Percentiles rank a stretch among this genome's conserved stretches.
Conservation (phyloP, 92 coral and sea anemone genomes). For the Isaurus tuberculatus region DNA sequence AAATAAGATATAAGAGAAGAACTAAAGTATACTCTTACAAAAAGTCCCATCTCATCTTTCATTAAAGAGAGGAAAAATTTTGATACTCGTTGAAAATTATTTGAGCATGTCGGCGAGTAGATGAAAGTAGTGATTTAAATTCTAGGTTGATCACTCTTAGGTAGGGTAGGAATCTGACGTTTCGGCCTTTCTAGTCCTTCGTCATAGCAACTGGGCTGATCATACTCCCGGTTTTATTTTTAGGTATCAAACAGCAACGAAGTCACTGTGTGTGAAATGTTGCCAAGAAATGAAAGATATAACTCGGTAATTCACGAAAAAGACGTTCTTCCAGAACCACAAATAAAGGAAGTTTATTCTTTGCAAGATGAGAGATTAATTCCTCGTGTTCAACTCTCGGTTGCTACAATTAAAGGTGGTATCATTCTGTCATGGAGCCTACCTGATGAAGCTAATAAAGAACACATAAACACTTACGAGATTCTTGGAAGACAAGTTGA, state of each 20-base stretch:
- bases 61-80: too few species aligned
- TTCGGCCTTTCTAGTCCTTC: not conserved
- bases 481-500: slow-evolving; percentile 27
- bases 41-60: too few species aligned
- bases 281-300: not conserved
- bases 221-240: too few species aligned
- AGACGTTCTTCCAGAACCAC: slow-evolving; percentile 16
- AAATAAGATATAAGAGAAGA: too few species aligned
- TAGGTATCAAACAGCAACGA: not conserved
- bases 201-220: too few species aligned
- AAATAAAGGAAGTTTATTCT: slow-evolving; percentile 35
- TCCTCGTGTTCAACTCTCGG: slow-evolving; percentile 15
- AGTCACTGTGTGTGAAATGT: not conserved
- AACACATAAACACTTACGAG: slow-evolving; percentile 20
- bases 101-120: too few species aligned
- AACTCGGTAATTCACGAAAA: not conserved
- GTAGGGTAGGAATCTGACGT: too few species aligned
- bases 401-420: slow-evolving; percentile 16
- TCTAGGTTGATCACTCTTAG: too few species aligned
- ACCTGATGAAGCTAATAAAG: slow-evolving; percentile 1
- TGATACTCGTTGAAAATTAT: too few species aligned
- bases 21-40: too few species aligned
- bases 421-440: slow-evolving; percentile 25
- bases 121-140: too few species aligned
- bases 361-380: not conserved